Conservation (phyloP, 2,888 invertebrate species). For the Saturnia pavonia region DNA sequence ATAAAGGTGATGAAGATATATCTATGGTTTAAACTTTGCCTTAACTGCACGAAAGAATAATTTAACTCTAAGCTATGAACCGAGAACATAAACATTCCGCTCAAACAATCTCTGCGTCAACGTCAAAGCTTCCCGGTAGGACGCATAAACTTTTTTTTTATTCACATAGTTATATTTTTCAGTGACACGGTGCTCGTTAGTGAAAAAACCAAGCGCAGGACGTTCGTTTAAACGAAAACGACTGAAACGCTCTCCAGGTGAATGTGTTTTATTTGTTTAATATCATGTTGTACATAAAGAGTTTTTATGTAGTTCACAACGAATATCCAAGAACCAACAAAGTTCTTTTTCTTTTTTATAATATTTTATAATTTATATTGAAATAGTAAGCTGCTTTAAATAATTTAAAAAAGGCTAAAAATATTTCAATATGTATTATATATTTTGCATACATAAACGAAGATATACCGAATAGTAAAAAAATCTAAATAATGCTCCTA, state of each 20-base stretch:
- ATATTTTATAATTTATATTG: too few species aligned
- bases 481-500: too few species aligned
- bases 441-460: too few species aligned
- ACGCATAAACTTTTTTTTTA: constrained; percentile 28
- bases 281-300: constrained; percentile 27
- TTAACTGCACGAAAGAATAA: constrained; percentile 9
- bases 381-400: too few species aligned
- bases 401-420: too few species aligned
- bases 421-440: too few species aligned
- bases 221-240: constrained; percentile 66
- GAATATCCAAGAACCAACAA: neutral
- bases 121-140: constrained; percentile 29
- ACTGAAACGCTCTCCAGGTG: constrained; percentile 69
- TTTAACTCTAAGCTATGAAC: constrained; percentile 19
- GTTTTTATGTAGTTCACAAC: neutral
- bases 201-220: constrained; percentile 49
- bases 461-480: too few species aligned
- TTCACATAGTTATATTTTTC: constrained; percentile 52
- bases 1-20: neutral
- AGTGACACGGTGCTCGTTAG: constrained; percentile 72
- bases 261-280: constrained; percentile 46
- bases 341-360: too few species aligned
- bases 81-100: constrained; percentile 28
- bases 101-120: constrained; percentile 33
- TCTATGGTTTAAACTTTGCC: neutral